phyloP scores from a whole-genome alignment of 1,140 invertebrate genomes.

The Diorhabda elongata region DNA sequence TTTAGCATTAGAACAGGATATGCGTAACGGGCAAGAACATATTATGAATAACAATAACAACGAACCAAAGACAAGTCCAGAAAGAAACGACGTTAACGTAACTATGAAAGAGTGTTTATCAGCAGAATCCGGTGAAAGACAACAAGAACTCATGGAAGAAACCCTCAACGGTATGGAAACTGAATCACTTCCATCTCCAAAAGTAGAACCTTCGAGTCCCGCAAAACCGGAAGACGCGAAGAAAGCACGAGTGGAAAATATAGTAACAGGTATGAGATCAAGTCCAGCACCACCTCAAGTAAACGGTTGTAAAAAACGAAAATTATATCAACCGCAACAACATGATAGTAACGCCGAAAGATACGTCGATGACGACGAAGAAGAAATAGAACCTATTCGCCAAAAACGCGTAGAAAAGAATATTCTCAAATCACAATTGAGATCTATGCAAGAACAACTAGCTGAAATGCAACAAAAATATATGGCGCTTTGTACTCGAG shows the following conservation, averaged over 20 bases:
- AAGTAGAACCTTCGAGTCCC: constrained; percentile 63
- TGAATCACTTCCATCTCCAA: constrained; percentile 66
- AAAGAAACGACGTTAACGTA: constrained; percentile 61
- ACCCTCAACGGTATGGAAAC: constrained; percentile 62
- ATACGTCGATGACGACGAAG: constrained; percentile 72
- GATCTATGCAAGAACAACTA: constrained; percentile 83
- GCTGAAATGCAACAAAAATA: constrained; percentile 89
- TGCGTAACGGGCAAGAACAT: constrained; percentile 49
- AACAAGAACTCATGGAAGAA: constrained; percentile 54
- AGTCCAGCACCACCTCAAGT: constrained; percentile 71
- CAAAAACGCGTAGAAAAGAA: constrained; percentile 82
- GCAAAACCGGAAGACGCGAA: constrained; percentile 68
- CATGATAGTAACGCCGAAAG: constrained; percentile 74
- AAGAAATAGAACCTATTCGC: constrained; percentile 70
- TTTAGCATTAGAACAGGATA: constrained; percentile 60
- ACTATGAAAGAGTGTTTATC: constrained; percentile 58
- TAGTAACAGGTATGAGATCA: constrained; percentile 85
- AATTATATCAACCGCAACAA: constrained; percentile 94
- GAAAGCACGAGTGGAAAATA: constrained; percentile 89
- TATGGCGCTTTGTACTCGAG: constrained; percentile 76
- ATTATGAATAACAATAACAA: constrained; percentile 54
- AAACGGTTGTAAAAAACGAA: constrained; percentile 92
- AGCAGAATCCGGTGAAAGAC: constrained; percentile 52
- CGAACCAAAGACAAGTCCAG: constrained; percentile 49
- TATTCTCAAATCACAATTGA: constrained; percentile 76